Conservation (phyloP, 2,888 invertebrate species). For the Rhopalosiphum nymphaeae region DNA sequence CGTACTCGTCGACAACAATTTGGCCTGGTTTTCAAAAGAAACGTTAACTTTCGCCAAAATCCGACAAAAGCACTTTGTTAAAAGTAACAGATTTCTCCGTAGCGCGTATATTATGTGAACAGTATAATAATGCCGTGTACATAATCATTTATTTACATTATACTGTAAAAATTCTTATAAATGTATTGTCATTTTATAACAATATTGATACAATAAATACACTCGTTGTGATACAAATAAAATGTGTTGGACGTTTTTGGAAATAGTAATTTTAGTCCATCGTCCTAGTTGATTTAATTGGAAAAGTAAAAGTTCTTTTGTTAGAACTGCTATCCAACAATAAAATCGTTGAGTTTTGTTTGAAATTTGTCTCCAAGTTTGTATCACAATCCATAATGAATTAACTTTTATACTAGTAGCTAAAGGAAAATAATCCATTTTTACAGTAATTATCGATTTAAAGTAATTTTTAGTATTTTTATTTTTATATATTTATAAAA, state of each 20-base stretch:
- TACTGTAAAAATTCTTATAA: background rate
- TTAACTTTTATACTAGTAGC: background rate
- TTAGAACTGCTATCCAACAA: background rate
- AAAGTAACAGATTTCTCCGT: background rate
- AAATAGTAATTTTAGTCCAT: slow-evolving; percentile 59
- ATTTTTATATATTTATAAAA: background rate
- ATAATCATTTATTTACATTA: background rate
- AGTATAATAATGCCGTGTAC: background rate
- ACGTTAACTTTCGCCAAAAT: background rate
- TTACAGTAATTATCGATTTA: background rate
- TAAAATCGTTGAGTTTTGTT: background rate
- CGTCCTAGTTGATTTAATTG: slow-evolving; percentile 39
- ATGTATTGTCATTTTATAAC: slow-evolving; percentile 11
- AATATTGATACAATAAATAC: background rate
- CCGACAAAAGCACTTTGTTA: background rate
- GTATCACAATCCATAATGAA: background rate
- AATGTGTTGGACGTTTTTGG: slow-evolving; percentile 47
- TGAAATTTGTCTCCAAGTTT: background rate
- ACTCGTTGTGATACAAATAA: background rate
- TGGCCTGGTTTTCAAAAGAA: background rate
- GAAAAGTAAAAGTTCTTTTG: slow-evolving; percentile 18
- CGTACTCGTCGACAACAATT: background rate
- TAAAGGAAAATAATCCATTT: background rate
- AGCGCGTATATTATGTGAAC: background rate
- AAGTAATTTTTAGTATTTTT: background rate